Conservation (phyloP, 2,888 invertebrate species). For the Ceratothoa steindachneri region DNA sequence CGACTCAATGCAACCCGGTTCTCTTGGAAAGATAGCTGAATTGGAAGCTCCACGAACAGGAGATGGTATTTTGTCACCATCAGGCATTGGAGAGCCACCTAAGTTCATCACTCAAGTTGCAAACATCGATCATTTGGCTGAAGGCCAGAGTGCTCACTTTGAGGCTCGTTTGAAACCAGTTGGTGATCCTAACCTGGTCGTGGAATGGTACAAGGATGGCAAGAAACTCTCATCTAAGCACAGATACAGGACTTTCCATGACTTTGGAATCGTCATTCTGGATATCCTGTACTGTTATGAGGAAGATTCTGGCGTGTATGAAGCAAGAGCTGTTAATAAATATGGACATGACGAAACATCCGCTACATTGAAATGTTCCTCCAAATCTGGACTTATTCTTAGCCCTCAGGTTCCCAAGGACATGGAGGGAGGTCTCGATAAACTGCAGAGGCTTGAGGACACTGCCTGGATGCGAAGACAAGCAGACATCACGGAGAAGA, state of each 20-base stretch:
- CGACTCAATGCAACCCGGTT: slow-evolving; percentile 86
- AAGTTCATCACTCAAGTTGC: slow-evolving; percentile 82
- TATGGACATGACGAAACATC: slow-evolving; percentile 81
- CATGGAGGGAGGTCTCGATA: slow-evolving; percentile 92
- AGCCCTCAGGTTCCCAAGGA: slow-evolving; percentile 88
- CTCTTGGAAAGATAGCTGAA: slow-evolving; percentile 79
- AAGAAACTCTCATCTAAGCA: slow-evolving; percentile 89
- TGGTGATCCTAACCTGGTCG: slow-evolving; percentile 87
- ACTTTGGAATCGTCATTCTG: slow-evolving; percentile 92
- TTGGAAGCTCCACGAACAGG: slow-evolving; percentile 64
- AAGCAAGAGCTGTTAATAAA: slow-evolving; percentile 88
- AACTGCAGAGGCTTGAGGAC: slow-evolving; percentile 87
- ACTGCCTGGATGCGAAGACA: slow-evolving; percentile 74
- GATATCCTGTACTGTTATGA: slow-evolving; percentile 94
- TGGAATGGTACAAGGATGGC: slow-evolving; percentile 93
- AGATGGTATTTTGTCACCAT: slow-evolving; percentile 48
- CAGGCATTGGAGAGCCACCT: slow-evolving; percentile 69
- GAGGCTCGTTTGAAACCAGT: slow-evolving; percentile 87
- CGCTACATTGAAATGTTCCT: slow-evolving; percentile 77
- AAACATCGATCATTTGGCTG: slow-evolving; percentile 78
- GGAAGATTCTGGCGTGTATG: slow-evolving; percentile 89
- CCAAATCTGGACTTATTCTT: slow-evolving; percentile 82
- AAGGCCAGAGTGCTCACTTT: slow-evolving; percentile 85
- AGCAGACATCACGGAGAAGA: slow-evolving; percentile 67
- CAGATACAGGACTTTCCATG: slow-evolving; percentile 94